Evolutionary conservation across 2,888 invertebrate species (phyloP).

Genomic region (Parnassius glacialis): DNA sequence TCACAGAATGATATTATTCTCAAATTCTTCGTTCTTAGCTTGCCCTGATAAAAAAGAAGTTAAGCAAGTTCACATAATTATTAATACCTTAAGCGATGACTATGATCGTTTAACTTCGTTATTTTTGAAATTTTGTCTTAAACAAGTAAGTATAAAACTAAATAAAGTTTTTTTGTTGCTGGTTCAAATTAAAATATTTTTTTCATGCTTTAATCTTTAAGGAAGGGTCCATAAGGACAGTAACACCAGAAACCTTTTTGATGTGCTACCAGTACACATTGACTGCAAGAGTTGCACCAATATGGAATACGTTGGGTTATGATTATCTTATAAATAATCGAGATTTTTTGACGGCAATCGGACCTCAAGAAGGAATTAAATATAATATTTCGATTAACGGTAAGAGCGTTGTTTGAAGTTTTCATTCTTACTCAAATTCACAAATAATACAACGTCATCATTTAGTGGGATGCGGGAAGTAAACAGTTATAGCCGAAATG

Average conservation of each 20-base stretch:
- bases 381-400: conserved; percentile 48
- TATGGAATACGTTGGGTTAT: conserved; percentile 60
- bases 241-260: conserved; percentile 53
- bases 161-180: conserved; percentile 10
- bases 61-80: conserved; percentile 64
- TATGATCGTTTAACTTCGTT: conserved; percentile 61
- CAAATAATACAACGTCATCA: too few relatives aligned
- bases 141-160: conserved; percentile 51
- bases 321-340: conserved; percentile 66
- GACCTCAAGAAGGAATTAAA: conserved; percentile 58
- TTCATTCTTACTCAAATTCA: too few relatives aligned
- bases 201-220: conserved; percentile 34
- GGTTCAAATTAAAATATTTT: not conserved
- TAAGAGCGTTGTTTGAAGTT: conserved; percentile 31
- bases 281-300: conserved; percentile 65
- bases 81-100: conserved; percentile 59
- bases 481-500: too few relatives aligned
- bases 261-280: conserved; percentile 68
- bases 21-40: conserved; percentile 63
- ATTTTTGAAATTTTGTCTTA: conserved; percentile 61
- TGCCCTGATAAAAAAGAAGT: conserved; percentile 64
- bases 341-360: conserved; percentile 54
- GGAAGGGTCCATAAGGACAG: conserved; percentile 53
- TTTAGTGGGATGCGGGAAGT: too few relatives aligned
- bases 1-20: conserved; percentile 73